Evolutionary conservation across 2,113 vertebrate genomes (phyloP).

Genomic region (Talpa occidentalis): DNA sequence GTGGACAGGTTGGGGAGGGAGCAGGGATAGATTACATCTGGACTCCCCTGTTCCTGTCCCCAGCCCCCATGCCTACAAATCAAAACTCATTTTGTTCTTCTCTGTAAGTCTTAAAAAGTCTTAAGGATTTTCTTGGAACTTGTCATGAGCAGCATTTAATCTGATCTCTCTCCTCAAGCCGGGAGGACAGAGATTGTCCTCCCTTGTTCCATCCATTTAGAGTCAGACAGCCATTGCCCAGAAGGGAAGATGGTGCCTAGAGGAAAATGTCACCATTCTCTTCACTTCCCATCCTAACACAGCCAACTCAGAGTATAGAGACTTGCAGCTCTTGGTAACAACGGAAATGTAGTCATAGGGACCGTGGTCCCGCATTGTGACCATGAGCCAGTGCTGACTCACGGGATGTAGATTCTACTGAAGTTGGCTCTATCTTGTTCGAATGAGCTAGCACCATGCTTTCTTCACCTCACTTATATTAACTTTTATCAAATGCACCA

Average conservation of each 20-base stretch:
- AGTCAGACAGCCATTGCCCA: neutral
- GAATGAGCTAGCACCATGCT: neutral
- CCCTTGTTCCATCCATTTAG: neutral
- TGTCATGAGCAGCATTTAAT: neutral
- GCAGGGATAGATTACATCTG: neutral
- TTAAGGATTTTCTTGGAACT: neutral
- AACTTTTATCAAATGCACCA: neutral
- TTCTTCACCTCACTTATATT: neutral
- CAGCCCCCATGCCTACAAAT: neutral
- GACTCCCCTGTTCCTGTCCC: neutral
- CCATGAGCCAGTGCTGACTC: neutral
- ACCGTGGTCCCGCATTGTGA: neutral
- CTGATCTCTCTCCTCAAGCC: neutral
- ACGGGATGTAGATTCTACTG: neutral
- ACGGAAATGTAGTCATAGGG: neutral
- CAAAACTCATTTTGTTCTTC: constrained; percentile 41
- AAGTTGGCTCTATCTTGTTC: neutral
- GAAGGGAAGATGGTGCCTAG: neutral
- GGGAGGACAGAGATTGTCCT: neutral
- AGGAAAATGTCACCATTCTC: neutral
- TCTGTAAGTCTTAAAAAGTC: neutral
- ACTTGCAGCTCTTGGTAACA: neutral
- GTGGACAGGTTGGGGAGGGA: neutral
- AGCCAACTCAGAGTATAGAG: neutral
- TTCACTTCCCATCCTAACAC: neutral